Conservation (phyloP, 2,888 invertebrate species). For the Epirrhoe alternata region DNA sequence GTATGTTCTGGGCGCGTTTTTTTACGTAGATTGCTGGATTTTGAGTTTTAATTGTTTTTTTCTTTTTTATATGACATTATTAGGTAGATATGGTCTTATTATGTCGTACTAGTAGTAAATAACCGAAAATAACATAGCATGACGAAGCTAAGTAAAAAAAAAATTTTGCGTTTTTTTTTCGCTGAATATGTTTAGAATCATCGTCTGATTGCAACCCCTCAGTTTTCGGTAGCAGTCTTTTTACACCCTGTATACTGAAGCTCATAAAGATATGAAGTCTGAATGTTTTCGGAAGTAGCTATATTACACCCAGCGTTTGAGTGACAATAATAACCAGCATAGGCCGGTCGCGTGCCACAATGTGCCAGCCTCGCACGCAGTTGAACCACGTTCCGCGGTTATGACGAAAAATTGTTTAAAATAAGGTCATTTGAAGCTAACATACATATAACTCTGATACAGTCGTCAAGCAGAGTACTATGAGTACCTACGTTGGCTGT, state of each 20-base stretch:
- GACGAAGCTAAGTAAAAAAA: too few species aligned
- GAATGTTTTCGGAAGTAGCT: neutral
- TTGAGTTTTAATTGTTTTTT: too few species aligned
- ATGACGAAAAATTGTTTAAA: conserved; percentile 29
- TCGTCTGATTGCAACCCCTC: too few species aligned
- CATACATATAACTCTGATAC: neutral
- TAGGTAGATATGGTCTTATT: too few species aligned
- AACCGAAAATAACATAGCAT: too few species aligned
- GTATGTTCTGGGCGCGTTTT: too few species aligned
- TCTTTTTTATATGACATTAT: too few species aligned
- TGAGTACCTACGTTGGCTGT: neutral
- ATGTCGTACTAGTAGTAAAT: too few species aligned
- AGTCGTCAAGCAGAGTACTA: neutral
- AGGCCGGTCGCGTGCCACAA: conserved; percentile 51
- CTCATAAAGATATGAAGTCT: neutral
- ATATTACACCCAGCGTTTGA: conserved; percentile 11
- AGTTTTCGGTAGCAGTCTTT: too few species aligned
- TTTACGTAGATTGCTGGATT: too few species aligned
- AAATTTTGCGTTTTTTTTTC: too few species aligned
- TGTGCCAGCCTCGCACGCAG: conserved; percentile 50
- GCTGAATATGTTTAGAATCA: too few species aligned
- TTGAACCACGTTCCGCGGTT: conserved; percentile 15
- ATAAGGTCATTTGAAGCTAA: conserved; percentile 33
- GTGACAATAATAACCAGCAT: conserved; percentile 47
- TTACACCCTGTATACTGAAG: neutral